Percentiles rank a stretch among this genome's conserved stretches.
Conservation (phyloP, 2,797 vertebrate species). For the Paguma larvata region DNA sequence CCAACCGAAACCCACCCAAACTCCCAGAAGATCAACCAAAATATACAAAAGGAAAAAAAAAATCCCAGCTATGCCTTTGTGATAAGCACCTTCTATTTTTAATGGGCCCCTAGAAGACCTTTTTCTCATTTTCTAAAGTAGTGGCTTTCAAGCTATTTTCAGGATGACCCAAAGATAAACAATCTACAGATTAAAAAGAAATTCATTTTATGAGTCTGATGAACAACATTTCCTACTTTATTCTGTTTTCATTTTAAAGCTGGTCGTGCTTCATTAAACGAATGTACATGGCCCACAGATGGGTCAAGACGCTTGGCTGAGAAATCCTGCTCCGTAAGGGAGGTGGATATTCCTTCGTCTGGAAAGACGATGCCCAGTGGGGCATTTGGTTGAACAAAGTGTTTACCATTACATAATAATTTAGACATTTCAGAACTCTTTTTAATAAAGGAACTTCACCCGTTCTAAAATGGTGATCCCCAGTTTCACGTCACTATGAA, state of each 20-base stretch:
- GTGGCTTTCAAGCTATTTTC: neutral
- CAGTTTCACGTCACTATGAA: neutral
- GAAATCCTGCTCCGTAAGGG: neutral
- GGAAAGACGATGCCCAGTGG: neutral
- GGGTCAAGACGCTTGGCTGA: neutral
- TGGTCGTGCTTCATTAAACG: neutral
- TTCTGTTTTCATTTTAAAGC: neutral
- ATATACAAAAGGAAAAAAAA: neutral
- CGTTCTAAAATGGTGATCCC: conserved; percentile 17
- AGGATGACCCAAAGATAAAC: neutral
- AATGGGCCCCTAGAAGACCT: neutral
- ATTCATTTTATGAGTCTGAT: neutral
- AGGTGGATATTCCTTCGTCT: neutral
- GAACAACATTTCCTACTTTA: neutral
- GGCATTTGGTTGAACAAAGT: neutral
- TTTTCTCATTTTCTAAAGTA: neutral
- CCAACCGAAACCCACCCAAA: conserved; percentile 42
- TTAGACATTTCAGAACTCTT: neutral
- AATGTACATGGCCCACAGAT: neutral
- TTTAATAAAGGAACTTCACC: conserved; percentile 2
- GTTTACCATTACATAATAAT: neutral
- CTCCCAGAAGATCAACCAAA: neutral
- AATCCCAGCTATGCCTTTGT: neutral
- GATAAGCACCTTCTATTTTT: neutral
- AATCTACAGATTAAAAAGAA: neutral